Evolutionary conservation across 2,888 invertebrate genomes (phyloP), one percentile per base, ranked within the genome.

Genomic region (Willowsia nigromaculata): DNA sequence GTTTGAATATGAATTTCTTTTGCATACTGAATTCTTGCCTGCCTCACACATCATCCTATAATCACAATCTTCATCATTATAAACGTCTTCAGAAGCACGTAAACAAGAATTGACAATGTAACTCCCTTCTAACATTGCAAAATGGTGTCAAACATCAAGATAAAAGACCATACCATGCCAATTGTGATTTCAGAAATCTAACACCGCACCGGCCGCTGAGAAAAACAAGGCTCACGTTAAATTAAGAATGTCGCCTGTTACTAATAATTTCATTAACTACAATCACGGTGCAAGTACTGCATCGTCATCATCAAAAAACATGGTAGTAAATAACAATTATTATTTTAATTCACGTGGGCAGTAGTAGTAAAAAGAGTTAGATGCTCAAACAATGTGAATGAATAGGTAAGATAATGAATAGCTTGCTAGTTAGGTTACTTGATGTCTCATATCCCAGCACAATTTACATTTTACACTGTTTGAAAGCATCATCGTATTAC

Each of bases 121-220:
- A 85, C 80, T 86, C 86, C 86, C 86, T 86, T 86, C 86, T 80
- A 86, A 86, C 86, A 86, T 86, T 80, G 68, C 86, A 86, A 86
- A 86, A 86, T 68, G 80, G 80, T 86, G 86, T 86, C 86, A 86
- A 50, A 80, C 80, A 86, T 86, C 86, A 86, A 80, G 86, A 86
- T 86, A 86, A 86, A 83, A 59, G 62, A 43, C 68, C 68, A 68
- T 53, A 80, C 33, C 80, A 86, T 86, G 85, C 86, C 86, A 68
- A 80, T 86, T 80, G 78, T 80, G 53, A 85, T 78, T 86, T 68
- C 86, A 15, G 85, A 85, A 85, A 85, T 85, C 78, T 78, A 85
- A 85, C 85, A 78, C 85, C 85, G 76, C 25, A 43, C 71, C 71
- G 71, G 71, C 43, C 43, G 71, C 43, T 62, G 78, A 62, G 85